phyloP scores from a whole-genome alignment of 2,113 vertebrate genomes.

The Gallinago media region DNA sequence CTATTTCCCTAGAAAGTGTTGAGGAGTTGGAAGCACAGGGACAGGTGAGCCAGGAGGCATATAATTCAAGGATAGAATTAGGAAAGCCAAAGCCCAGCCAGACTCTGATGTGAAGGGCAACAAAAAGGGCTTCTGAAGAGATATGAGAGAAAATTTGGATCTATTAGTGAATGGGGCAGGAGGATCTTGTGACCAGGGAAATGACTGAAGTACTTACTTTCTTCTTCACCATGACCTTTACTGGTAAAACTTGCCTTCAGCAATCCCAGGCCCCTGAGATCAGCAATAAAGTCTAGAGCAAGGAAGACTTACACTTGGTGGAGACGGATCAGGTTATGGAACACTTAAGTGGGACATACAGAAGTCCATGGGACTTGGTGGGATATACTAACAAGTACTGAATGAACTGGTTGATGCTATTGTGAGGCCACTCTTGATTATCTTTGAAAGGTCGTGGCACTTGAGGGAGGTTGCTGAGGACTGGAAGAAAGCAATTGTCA shows the following conservation, averaged over 20 bases:
- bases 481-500: not conserved
- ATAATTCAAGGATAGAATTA: not conserved
- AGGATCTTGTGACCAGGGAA: not conserved
- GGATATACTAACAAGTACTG: not conserved
- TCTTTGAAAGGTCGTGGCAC: not conserved
- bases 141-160: not conserved
- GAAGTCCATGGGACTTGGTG: not conserved
- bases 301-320: not conserved
- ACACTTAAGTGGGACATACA: rapidly evolving
- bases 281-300: not conserved
- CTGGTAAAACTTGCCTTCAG: not conserved
- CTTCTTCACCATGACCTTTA: not conserved
- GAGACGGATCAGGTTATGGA: not conserved
- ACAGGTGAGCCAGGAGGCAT: not conserved
- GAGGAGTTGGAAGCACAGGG: not conserved
- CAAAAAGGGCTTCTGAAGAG: not conserved
- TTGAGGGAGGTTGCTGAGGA: not conserved
- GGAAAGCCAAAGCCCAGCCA: not conserved
- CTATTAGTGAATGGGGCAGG: not conserved
- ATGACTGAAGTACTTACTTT: not conserved
- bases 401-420: not conserved
- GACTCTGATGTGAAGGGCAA: not conserved
- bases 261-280: not conserved
- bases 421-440: not conserved
- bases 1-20: not conserved